A percentile compares a stretch with the other conserved stretches of the same genome.
Evolutionary conservation across 2,113 vertebrate genomes (phyloP).

Genomic region (Acinonyx jubatus): DNA sequence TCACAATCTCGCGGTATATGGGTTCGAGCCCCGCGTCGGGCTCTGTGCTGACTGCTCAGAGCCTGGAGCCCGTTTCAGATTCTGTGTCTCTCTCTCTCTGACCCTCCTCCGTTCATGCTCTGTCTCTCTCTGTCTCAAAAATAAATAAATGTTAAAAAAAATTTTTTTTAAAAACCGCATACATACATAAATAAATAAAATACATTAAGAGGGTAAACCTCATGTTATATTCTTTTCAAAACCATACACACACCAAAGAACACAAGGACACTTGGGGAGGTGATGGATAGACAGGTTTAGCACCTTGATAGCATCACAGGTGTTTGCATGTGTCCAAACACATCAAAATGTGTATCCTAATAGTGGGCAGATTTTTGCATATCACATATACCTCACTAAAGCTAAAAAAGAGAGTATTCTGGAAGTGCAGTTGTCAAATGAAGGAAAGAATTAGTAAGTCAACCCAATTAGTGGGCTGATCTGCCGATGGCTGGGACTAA

Average conservation of each 20-base stretch:
- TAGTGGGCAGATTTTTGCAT: background rate
- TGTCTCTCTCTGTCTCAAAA: too few relatives aligned
- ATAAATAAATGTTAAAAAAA: too few relatives aligned
- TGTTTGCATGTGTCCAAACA: background rate
- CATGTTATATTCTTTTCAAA: background rate
- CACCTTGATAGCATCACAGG: background rate
- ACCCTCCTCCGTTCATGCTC: too few relatives aligned
- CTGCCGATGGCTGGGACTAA: fast-evolving
- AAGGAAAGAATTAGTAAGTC: background rate
- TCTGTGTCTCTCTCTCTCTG: too few relatives aligned
- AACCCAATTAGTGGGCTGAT: background rate
- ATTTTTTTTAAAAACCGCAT: too few relatives aligned
- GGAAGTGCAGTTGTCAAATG: background rate
- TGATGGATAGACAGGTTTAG: background rate
- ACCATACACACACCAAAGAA: background rate
- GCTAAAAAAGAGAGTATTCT: background rate
- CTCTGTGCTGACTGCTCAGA: too few relatives aligned
- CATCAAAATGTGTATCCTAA: background rate
- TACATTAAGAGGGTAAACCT: background rate
- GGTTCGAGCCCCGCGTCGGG: too few relatives aligned
- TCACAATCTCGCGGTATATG: too few relatives aligned
- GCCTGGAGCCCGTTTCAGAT: too few relatives aligned
- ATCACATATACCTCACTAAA: too few relatives aligned
- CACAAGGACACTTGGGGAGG: background rate
- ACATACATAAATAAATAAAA: background rate